Evolutionary conservation across 23 tunicate species (phyloP).

Genomic region (Oikopleura dioica): DNA sequence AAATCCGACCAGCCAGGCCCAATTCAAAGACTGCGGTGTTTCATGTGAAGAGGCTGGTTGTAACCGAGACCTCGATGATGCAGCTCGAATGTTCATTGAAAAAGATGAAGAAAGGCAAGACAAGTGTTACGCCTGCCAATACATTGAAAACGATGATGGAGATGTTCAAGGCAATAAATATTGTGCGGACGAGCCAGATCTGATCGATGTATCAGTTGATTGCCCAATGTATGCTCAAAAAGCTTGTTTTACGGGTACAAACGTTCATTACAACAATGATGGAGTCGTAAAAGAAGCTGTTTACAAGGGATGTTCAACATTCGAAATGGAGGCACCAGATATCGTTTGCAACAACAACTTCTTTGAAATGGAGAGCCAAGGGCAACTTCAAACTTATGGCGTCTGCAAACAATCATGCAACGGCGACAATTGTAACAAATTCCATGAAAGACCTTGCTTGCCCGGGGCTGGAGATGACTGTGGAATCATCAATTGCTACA

Average conservation of each 20-base stretch:
- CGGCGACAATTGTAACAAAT: neutral
- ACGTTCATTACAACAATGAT: neutral
- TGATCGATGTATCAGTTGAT: neutral
- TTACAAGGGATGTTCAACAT: constrained; percentile 12
- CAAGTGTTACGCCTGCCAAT: too few relatives aligned
- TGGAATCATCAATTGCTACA: neutral
- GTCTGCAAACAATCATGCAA: constrained; percentile 6
- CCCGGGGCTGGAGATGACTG: neutral
- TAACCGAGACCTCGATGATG: too few relatives aligned
- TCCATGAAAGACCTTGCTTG: neutral
- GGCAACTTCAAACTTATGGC: too few relatives aligned
- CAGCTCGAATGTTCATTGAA: too few relatives aligned
- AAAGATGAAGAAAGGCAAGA: too few relatives aligned
- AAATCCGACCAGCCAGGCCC: too few relatives aligned
- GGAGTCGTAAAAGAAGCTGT: neutral
- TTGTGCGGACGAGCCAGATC: neutral
- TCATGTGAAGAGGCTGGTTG: too few relatives aligned
- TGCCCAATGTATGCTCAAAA: neutral
- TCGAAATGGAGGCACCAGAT: neutral
- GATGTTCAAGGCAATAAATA: neutral
- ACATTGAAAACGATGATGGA: neutral
- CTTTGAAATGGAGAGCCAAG: neutral
- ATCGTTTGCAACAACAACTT: neutral
- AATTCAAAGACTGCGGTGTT: too few relatives aligned
- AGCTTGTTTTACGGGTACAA: neutral